Evolutionary conservation across 1,140 invertebrate species (phyloP), one percentile per base, ranked within the genome.

Genomic region (Aphelinus atriplicis): DNA sequence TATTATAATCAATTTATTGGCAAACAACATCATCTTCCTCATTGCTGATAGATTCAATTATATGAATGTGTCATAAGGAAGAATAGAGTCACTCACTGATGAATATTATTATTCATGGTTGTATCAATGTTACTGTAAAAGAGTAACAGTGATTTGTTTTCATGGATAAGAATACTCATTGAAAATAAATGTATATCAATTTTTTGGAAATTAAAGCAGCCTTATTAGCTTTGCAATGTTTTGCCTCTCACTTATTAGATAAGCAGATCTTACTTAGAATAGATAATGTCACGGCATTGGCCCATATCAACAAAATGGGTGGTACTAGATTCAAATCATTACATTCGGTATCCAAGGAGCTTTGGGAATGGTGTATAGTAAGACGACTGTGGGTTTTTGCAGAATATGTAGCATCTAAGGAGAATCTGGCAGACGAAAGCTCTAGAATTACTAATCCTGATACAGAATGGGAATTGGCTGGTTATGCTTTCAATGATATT

Each of bases 251-350:
- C 26, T 3, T 66, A 64, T n/a, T 47, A 73, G 78, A 83, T 71
- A 82, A 80, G 72, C 26, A 79, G 10, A 84, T 85, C 57, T 72
- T 84, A 61, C 55, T 84, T 43, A 76, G 85, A 26, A 66, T 83
- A 0, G 86, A 88, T 53, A 86, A 87, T 64, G 86, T 80, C 0
- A 86, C 83, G 3, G 85, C 85, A 0, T 81, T 86, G 10, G 78
- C 81, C 9, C 83, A 85, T 56, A 78, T 85, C 9, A 86, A 82
- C 81, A 78, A 78, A 79, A 82, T 7, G 81, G 84, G 42, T 60
- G 84, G 70, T 79, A 81, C 75, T 81, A 9, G 51, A 53, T 10
- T 76, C 47, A 80, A 79, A 0, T 76, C 84, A 48, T 67, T 86
- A 56, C 81, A 79, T 65, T 26, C 65, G 10, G 10, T 86, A 26